Evolutionary conservation across 2,888 invertebrate species (phyloP).

Genomic region (Melangyna quadrimaculata): DNA sequence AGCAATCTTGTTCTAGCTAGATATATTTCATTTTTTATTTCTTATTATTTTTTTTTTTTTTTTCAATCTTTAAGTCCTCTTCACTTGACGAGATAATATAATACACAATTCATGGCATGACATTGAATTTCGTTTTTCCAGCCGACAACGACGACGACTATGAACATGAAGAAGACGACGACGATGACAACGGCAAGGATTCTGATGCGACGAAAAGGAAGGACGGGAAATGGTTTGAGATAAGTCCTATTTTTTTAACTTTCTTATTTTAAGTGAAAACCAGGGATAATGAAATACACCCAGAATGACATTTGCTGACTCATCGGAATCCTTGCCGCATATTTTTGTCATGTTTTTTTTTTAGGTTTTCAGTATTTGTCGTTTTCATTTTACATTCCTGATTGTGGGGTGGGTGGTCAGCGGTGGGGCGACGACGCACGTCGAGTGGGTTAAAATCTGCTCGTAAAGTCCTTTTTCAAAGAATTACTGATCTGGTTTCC

Average conservation of each 20-base stretch:
- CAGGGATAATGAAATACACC: slow-evolving; percentile 29
- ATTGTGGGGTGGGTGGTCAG: not conserved
- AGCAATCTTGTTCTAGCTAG: slow-evolving; percentile 41
- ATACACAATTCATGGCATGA: slow-evolving; percentile 52
- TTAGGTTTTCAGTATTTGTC: not conserved
- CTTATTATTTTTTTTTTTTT: not conserved
- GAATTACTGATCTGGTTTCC: slow-evolving; percentile 36
- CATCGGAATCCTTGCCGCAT: slow-evolving; percentile 64
- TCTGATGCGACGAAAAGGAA: not conserved
- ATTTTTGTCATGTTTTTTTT: slow-evolving; percentile 12
- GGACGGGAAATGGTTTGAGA: not conserved
- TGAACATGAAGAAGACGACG: not conserved
- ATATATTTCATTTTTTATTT: slow-evolving; percentile 3
- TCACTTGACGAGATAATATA: slow-evolving; percentile 20
- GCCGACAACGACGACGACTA: slow-evolving; percentile 11
- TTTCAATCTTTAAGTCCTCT: not conserved
- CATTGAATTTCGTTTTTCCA: slow-evolving; percentile 57
- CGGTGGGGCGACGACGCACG: not conserved
- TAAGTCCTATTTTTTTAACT: not conserved
- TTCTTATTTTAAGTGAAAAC: not conserved
- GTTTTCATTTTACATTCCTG: slow-evolving; percentile 52
- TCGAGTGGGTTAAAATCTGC: not conserved
- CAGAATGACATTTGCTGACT: slow-evolving; percentile 60
- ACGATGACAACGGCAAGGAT: not conserved
- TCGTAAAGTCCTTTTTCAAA: slow-evolving; percentile 1